Evolutionary conservation across 2,888 invertebrate genomes (phyloP).

Genomic region (Nasonovia ribisnigri): DNA sequence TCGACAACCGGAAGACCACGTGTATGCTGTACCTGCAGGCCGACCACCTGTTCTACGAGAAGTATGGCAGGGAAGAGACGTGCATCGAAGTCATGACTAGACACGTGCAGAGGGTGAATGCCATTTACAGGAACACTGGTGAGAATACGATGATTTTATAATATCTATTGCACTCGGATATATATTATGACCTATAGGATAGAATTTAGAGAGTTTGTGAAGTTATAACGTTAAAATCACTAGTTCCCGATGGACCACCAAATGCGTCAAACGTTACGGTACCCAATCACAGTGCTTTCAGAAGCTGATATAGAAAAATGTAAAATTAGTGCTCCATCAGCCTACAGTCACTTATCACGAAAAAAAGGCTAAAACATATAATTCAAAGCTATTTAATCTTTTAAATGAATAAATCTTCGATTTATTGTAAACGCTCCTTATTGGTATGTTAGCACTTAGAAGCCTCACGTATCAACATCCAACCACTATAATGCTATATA

Average conservation of each 20-base stretch:
- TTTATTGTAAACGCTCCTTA: not conserved
- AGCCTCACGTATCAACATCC: not conserved
- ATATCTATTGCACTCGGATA: not conserved
- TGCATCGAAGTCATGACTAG: conserved; percentile 96
- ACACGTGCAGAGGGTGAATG: conserved; percentile 93
- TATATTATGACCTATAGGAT: not conserved
- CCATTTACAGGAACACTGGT: conserved; percentile 89
- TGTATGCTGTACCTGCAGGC: conserved; percentile 97
- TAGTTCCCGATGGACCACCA: not conserved
- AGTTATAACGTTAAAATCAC: not conserved
- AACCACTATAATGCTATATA: too few species aligned
- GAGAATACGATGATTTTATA: conserved; percentile 68
- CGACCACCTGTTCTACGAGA: conserved; percentile 94
- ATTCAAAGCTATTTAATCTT: not conserved
- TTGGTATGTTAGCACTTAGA: not conserved
- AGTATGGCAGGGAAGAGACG: conserved; percentile 93
- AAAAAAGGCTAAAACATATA: not conserved
- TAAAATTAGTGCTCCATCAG: not conserved
- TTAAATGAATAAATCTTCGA: not conserved
- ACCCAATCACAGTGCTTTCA: not conserved
- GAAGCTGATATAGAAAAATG: not conserved
- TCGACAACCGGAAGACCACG: conserved; percentile 90
- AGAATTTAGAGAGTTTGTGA: not conserved
- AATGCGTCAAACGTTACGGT: not conserved
- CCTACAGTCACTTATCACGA: not conserved